phyloP scores from a whole-genome alignment of 1,140 invertebrate species.

The Megalonaias nervosa region DNA sequence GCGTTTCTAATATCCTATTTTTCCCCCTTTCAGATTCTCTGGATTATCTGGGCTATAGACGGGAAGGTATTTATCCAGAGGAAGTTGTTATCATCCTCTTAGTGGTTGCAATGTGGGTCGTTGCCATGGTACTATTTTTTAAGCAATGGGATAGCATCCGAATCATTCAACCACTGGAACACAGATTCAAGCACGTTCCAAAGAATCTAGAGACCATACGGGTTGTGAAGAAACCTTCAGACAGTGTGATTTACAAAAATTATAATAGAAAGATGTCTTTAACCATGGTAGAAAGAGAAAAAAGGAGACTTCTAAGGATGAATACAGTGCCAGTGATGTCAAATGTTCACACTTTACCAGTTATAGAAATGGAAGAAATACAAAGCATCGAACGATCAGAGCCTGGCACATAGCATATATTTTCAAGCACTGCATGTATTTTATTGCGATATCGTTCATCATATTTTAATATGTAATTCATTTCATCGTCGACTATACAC shows the following conservation, averaged over 20 bases:
- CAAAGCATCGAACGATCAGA: too few relatives aligned
- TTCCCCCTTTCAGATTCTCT: too few relatives aligned
- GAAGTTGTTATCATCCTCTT: conserved; percentile 57
- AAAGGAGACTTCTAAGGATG: conserved; percentile 56
- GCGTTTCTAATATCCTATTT: too few relatives aligned
- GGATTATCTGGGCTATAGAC: too few relatives aligned
- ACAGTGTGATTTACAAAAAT: conserved; percentile 67
- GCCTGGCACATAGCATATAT: too few relatives aligned
- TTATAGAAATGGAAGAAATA: too few relatives aligned
- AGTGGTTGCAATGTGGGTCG: conserved; percentile 56
- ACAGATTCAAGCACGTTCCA: conserved; percentile 57
- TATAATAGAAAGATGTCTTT: conserved; percentile 62
- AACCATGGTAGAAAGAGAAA: conserved; percentile 64
- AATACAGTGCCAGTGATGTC: conserved; percentile 59
- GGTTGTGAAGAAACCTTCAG: conserved; percentile 60
- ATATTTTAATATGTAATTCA: too few relatives aligned
- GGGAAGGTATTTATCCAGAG: conserved; percentile 36
- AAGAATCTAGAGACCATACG: conserved; percentile 65
- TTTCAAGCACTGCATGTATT: too few relatives aligned
- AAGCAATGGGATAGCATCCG: conserved; percentile 63
- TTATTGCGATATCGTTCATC: too few relatives aligned
- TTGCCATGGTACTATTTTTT: conserved; percentile 59
- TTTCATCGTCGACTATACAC: too few relatives aligned
- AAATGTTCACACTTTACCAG: conserved; percentile 35
- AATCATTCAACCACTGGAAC: conserved; percentile 60